Percentiles rank a stretch among this genome's conserved stretches.
phyloP scores from a whole-genome alignment of 1,140 invertebrate genomes.

The Caerostris extrusa region DNA sequence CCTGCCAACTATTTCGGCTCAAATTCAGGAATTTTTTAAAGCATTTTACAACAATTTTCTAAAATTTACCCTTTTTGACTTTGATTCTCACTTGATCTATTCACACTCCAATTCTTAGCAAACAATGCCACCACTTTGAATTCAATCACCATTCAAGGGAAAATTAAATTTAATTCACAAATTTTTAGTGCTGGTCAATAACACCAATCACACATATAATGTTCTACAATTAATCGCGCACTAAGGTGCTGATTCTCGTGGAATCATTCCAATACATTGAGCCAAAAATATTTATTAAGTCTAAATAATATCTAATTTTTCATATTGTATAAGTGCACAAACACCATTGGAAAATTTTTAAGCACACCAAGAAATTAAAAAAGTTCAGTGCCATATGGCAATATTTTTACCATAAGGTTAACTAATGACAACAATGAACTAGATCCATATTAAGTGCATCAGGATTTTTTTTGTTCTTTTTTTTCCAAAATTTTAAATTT shows the following conservation, averaged over 20 bases:
- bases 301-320: constrained; percentile 67
- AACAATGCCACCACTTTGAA: constrained; percentile 22
- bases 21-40: neutral
- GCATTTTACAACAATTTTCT: constrained; percentile 10
- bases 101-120: neutral
- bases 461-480: constrained; percentile 45
- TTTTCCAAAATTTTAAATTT: constrained; percentile 41
- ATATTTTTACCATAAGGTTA: constrained; percentile 67
- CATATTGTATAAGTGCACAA: constrained; percentile 72
- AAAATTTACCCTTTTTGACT: neutral
- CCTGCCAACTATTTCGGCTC: constrained; percentile 44
- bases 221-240: constrained; percentile 29
- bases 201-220: neutral
- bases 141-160: constrained; percentile 7
- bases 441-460: constrained; percentile 59
- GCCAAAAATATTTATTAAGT: constrained; percentile 44
- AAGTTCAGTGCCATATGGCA: constrained; percentile 68
- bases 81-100: neutral
- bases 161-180: constrained; percentile 29
- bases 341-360: constrained; percentile 75
- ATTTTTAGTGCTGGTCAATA: constrained; percentile 12
- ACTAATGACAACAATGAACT: constrained; percentile 75
- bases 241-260: constrained; percentile 60
- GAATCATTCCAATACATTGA: constrained; percentile 54
- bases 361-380: constrained; percentile 75